Percentiles rank a stretch among this genome's conserved stretches.
Conservation (phyloP, 2,797 vertebrate genomes). For the Notolabrus celidotus region DNA sequence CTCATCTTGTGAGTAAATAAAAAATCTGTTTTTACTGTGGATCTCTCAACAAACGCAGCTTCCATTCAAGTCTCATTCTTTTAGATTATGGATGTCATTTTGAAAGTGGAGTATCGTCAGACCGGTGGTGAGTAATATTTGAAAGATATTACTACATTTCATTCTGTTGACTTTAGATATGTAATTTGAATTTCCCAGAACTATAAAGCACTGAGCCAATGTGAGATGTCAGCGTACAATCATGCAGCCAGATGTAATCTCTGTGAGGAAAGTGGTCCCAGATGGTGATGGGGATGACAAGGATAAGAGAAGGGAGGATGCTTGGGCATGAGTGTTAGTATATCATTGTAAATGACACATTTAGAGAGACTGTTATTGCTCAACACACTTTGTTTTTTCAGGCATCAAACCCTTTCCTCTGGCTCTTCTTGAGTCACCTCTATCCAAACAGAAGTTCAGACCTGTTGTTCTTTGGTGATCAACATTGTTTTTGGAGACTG, state of each 20-base stretch:
- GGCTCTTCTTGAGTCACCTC: slow-evolving; percentile 65
- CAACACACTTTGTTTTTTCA: too few relatives aligned
- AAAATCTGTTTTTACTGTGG: background rate
- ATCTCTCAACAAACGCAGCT: background rate
- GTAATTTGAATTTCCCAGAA: background rate
- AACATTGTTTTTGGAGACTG: slow-evolving; percentile 65
- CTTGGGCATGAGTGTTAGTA: background rate
- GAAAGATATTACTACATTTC: background rate
- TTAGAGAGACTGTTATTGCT: too few relatives aligned
- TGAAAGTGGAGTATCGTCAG: slow-evolving; percentile 67
- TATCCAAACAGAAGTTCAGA: too few relatives aligned
- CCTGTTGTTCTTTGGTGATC: slow-evolving; percentile 71
- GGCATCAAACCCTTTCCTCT: slow-evolving; percentile 75
- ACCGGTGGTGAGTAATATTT: slow-evolving; percentile 57
- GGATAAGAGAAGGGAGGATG: background rate
- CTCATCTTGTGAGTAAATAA: slow-evolving; percentile 67
- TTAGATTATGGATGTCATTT: slow-evolving; percentile 62
- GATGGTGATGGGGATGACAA: background rate
- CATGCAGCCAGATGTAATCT: background rate
- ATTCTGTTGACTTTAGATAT: background rate
- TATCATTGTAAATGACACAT: background rate
- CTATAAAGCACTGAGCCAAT: background rate
- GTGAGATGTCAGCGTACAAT: background rate
- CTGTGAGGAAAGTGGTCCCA: slow-evolving; percentile 2
- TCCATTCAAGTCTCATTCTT: slow-evolving; percentile 5